phyloP scores from a whole-genome alignment of 2,888 invertebrate genomes.

The Sinohyriopsis cumingii region DNA sequence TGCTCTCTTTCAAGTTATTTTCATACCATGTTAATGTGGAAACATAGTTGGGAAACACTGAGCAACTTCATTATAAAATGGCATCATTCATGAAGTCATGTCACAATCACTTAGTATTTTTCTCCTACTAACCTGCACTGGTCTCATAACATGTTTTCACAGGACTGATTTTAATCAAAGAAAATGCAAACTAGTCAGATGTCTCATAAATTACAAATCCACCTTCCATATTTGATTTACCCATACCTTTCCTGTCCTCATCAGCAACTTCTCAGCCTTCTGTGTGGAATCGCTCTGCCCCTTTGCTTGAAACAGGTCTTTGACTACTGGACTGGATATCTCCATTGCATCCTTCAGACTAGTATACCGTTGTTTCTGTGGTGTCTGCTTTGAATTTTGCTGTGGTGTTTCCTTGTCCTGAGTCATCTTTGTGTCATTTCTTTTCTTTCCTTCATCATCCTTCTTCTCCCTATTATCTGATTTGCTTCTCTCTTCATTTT shows the following conservation, averaged over 20 bases:
- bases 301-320: conserved; percentile 33
- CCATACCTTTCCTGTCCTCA: conserved; percentile 71
- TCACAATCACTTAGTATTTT: no score
- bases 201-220: no score
- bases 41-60: no score
- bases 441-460: conserved; percentile 2
- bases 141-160: no score
- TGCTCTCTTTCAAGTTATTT: no score
- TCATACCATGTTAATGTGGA: no score
- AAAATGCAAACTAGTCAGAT: no score
- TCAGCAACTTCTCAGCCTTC: conserved; percentile 64
- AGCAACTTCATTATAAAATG: no score
- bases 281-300: conserved; percentile 17
- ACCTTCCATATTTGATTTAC: no score
- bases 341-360: conserved; percentile 45
- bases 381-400: conserved; percentile 1
- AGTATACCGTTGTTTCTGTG: conserved; percentile 30
- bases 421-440: background rate
- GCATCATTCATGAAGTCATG: no score
- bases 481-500: conserved; percentile 3
- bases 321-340: conserved; percentile 45
- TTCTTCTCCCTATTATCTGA: conserved; percentile 2
- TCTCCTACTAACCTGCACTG: no score
- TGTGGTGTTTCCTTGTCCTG: conserved; percentile 5
- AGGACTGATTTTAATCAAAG: no score